Base-by-base conservation (phyloP, 2,888 invertebrate genomes). In the Eucriotettix oculatus region DNA sequence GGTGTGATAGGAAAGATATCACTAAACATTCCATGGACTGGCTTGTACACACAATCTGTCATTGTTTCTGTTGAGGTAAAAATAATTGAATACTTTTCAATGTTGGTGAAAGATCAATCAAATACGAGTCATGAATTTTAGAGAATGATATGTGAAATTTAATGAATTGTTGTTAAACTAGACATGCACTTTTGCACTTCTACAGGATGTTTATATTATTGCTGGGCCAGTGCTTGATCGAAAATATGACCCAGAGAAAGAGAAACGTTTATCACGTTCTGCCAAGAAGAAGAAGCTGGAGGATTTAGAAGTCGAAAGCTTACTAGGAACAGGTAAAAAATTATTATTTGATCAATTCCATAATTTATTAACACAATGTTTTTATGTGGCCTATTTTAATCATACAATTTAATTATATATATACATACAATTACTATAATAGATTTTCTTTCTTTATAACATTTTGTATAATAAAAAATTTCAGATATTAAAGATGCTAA, bases 21-120 rank as follows among this genome's bases (percentile, higher is more conserved):
- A 68, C 74, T 87, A 10, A 83, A 84, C 71, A 88, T 90, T 69
- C 89, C 90, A 62, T 90, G 90, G 90, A 79, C 83, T 5, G 82
- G 83, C 16, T 76, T 90, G 42, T 87, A 85, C 76, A 81, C 80
- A 9, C 84, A 86, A 66, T 85, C 88, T 0, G 83, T 89, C 29
- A 75, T 84, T 0, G 79, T 88, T 16, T 80, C 81, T 68, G 78
- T 90, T 55, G 88, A 90, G 73, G 76, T 76, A 69, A 66, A 61
- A 53, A 16, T 41, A 60, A 40, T 16, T 43, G 40, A 12, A 48
- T 29, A 29, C 29, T 29, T 29, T 29, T 29, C 7, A 29, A 5
- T 29, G 29, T 29, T 29, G 29, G 2, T 29, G 29, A 5, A 29
- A 7, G 29, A 29, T 29, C 29, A 5, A 29, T 29, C 2, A 29